phyloP scores from a whole-genome alignment of 1,140 invertebrate genomes.

The Tribolium madens region DNA sequence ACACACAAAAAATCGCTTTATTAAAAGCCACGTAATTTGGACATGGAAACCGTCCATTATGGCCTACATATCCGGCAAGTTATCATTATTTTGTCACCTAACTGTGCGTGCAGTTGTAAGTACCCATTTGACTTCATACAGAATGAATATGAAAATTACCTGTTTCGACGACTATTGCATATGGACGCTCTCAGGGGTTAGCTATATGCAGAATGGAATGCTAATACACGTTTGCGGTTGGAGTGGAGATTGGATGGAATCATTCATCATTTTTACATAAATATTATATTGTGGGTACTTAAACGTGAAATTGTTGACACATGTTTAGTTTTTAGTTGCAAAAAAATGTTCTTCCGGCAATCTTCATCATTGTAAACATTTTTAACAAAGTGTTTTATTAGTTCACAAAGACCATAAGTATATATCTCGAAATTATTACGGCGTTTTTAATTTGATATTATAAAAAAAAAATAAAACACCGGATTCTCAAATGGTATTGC shows the following conservation, averaged over 20 bases:
- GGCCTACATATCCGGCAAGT: constrained; percentile 17
- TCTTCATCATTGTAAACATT: not conserved
- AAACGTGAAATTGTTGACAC: not conserved
- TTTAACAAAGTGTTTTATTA: not conserved
- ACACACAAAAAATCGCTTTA: constrained; percentile 44
- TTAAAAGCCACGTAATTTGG: constrained; percentile 44
- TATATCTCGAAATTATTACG: too few species aligned
- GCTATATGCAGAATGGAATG: not conserved
- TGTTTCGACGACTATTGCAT: not conserved
- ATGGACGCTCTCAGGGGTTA: not conserved
- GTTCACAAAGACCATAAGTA: not conserved
- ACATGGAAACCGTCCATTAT: constrained; percentile 45
- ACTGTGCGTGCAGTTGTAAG: constrained; percentile 44
- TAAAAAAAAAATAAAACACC: too few species aligned
- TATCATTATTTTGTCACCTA: constrained; percentile 49
- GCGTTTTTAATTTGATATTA: too few species aligned
- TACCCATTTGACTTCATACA: constrained; percentile 32
- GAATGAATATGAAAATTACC: constrained; percentile 16
- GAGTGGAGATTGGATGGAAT: not conserved
- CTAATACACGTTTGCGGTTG: not conserved
- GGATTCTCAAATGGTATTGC: too few species aligned
- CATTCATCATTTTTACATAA: constrained; percentile 31
- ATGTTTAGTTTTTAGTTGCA: constrained; percentile 1
- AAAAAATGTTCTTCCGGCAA: not conserved
- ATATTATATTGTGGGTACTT: constrained; percentile 2